Evolutionary conservation across 2,113 vertebrate species (phyloP).

Genomic region (Leptocoma aspasia): DNA sequence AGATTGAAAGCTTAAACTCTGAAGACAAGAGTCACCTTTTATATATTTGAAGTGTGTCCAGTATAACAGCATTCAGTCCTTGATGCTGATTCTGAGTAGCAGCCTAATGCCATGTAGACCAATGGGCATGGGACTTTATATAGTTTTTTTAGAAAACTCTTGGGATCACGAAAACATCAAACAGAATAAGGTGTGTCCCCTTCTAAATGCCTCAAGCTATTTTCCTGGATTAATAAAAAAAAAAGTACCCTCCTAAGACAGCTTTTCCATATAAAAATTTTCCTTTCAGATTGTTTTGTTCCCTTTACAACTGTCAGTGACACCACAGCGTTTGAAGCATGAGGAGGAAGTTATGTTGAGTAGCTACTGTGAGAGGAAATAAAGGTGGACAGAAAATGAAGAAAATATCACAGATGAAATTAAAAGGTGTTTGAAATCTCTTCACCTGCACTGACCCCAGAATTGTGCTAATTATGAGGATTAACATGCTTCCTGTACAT

Average conservation of each 20-base stretch:
- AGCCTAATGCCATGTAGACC: background rate
- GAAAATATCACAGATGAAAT: slow-evolving; percentile 27
- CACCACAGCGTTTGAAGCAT: background rate
- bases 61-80: background rate
- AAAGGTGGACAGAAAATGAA: slow-evolving; percentile 16
- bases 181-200: background rate
- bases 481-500: slow-evolving; percentile 37
- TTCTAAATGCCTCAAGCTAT: background rate
- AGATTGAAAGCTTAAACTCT: background rate
- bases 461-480: slow-evolving; percentile 52
- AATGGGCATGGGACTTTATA: background rate
- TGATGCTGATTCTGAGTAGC: background rate
- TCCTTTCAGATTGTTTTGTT: slow-evolving; percentile 26
- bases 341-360: background rate
- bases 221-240: background rate
- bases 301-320: background rate
- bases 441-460: slow-evolving; percentile 19
- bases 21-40: background rate
- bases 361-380: slow-evolving; percentile 7
- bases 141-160: background rate
- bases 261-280: background rate
- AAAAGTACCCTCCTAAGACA: background rate
- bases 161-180: background rate
- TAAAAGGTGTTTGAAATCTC: slow-evolving; percentile 31
- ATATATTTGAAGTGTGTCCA: background rate